Evolutionary conservation across 2,113 vertebrate genomes (phyloP).

Genomic region (Sigmodon hispidus): DNA sequence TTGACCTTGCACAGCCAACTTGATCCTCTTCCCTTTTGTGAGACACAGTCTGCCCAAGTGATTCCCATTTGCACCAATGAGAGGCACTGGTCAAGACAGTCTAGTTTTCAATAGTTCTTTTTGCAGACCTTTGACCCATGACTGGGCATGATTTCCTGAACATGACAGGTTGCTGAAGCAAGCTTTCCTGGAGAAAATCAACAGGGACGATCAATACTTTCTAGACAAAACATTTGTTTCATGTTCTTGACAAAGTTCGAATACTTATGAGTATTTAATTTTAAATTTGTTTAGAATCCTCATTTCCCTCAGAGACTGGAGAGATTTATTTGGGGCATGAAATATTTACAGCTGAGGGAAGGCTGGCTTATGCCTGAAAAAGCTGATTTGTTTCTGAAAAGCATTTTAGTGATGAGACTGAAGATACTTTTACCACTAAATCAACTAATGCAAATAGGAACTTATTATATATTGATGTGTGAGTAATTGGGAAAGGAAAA

Average conservation of each 20-base stretch:
- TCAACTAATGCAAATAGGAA: background rate
- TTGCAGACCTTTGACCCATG: background rate
- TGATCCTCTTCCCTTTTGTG: background rate
- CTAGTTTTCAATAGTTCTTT: background rate
- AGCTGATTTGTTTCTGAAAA: background rate
- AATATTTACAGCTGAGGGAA: background rate
- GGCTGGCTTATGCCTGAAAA: background rate
- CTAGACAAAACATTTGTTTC: background rate
- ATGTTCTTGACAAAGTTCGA: background rate
- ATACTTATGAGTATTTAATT: background rate
- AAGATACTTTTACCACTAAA: conserved; percentile 19
- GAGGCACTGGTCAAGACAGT: background rate
- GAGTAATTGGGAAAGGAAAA: background rate
- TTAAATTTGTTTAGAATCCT: conserved; percentile 13
- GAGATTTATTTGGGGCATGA: background rate
- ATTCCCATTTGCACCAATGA: background rate
- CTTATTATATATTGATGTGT: conserved; percentile 8
- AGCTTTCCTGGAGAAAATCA: background rate
- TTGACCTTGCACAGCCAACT: background rate
- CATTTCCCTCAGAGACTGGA: background rate
- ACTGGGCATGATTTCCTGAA: background rate
- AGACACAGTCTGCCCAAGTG: background rate
- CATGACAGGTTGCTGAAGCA: background rate
- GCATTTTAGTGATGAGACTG: conserved; percentile 4
- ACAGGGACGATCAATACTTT: background rate